Evolutionary conservation across 2,888 invertebrate species (phyloP), one percentile per base, ranked within the genome.

Genomic region (Cryptocephalus moraei): DNA sequence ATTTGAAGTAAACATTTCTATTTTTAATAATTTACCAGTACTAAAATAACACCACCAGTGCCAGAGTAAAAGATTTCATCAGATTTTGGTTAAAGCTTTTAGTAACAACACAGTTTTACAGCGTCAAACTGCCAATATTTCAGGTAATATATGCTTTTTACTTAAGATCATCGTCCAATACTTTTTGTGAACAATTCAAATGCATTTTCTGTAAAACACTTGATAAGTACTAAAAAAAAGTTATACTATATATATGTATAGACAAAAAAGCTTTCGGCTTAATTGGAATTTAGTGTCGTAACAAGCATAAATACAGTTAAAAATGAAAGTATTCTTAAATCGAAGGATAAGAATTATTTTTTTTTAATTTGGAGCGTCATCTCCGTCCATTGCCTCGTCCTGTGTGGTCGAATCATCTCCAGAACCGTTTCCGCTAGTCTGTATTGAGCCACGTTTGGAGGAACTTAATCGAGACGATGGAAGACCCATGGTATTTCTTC

Each of bases 321-420:
- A 49, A 45, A 38, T 43, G 43, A 46, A 51, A 48, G 36, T 44
- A 41, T 44, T 44, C 40, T 44, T 41, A 45, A 38, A 43, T 44
- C 44, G 44, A 47, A 22, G 22, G 46, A 41, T 41, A 46, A 47
- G 34, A 43, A 43, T 41, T 41, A 45, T 45, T 33, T 41, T 45
- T 41, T 45, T 22, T 22, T 73, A 77, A 61, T 76, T 77, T 53
- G 74, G 73, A 54, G 72, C 73, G 55, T 85, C 86, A 62, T 85
- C 84, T 62, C 82, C 84, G 68, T 85, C 85, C 69, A 82, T 76
- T 60, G 83, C 81, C 65, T 86, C 86, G 69, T 86, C 82, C 71
- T 84, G 84, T 57, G 83, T 82, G 65, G 82, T 77, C 49, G 83
- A 83, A 69, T 85, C 86, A 69, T 85, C 86, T 8, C 84, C 85